A percentile compares a stretch with the other conserved stretches of the same genome.
Conservation (phyloP, 2,888 invertebrate genomes). For the Eupithecia pulchellata region DNA sequence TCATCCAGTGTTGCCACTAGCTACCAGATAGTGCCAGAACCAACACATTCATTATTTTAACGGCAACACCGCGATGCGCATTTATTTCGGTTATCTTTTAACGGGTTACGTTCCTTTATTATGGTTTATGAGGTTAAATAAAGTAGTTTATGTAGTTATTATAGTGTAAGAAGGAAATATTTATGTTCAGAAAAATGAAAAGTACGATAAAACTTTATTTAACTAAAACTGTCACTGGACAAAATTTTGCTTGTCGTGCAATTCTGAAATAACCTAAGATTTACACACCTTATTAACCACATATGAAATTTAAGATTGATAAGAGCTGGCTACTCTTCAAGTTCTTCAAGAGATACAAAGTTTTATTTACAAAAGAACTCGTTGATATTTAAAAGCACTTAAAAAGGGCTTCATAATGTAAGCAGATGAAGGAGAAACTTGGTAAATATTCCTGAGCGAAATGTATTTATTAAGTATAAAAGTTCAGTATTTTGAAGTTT, state of each 20-base stretch:
- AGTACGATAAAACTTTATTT: background rate
- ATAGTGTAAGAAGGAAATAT: background rate
- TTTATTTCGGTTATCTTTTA: conserved; percentile 33
- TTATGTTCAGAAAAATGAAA: background rate
- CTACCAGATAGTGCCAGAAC: conserved; percentile 11
- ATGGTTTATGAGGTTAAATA: conserved; percentile 25
- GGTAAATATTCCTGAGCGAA: background rate
- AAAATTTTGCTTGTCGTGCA: background rate
- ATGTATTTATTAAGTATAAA: conserved; percentile 8
- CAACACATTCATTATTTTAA: conserved; percentile 28
- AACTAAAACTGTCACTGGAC: background rate
- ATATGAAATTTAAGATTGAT: too few relatives aligned
- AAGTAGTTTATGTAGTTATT: background rate
- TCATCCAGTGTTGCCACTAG: conserved; percentile 14
- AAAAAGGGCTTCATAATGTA: background rate
- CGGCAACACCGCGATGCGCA: conserved; percentile 25
- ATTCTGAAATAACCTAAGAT: background rate
- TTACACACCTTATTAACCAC: too few relatives aligned
- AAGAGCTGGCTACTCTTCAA: background rate
- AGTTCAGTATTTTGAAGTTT: conserved; percentile 1
- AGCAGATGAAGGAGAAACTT: background rate
- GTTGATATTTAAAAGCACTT: background rate
- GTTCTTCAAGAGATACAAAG: background rate
- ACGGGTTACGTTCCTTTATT: conserved; percentile 23
- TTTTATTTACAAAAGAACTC: background rate